Evolutionary conservation across 2,888 invertebrate genomes (phyloP), one percentile per base, ranked within the genome.

Genomic region (Galeruca laticollis): DNA sequence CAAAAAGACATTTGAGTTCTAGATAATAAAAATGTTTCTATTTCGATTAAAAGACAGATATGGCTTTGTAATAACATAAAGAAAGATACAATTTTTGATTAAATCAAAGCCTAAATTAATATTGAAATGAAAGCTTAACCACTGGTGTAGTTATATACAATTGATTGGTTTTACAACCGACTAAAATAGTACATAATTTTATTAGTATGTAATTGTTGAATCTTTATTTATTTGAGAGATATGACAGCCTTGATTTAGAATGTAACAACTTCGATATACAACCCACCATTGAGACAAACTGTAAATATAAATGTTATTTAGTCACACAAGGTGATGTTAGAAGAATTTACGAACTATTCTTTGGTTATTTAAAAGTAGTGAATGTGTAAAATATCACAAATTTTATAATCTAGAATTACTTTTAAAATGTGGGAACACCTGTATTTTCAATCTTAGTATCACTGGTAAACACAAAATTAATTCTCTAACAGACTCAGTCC

Each of bases 311-410:
- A 15, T 43, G 37, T 35, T 35, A 51, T 51, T 51, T 51, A 51
- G 51, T 51, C 51, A 20, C 26, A 9, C 13, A n/a, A 52, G 13
- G 26, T 52, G n/a, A n/a, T 26, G 26, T 26, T 20, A 52, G 11
- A 52, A 26, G 52, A 26, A n/a, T 26, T 26, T 52, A 52, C 26
- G 11, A 20, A 26, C 26, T 52, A 52, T 52, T 52, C 26, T 52
- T 52, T 52, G 26, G 21, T 52, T 52, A 52, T 52, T 26, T 26
- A 26, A 52, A 21, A 52, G 52, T 52, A 52, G 2, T 52, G 52
- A 52, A 52, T 26, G 21, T 21, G 26, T 13, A 13, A 52, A n/a
- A 26, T 52, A 26, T 52, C 52, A 52, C 52, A 52, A 52, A 52
- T 11, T 5, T 11, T n/a, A 52, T 26, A 26, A 18, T 8, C 47